A percentile compares a stretch with the other conserved stretches of the same genome.
Conservation (phyloP, 2,888 invertebrate species). For the Nymphalis urticae region DNA sequence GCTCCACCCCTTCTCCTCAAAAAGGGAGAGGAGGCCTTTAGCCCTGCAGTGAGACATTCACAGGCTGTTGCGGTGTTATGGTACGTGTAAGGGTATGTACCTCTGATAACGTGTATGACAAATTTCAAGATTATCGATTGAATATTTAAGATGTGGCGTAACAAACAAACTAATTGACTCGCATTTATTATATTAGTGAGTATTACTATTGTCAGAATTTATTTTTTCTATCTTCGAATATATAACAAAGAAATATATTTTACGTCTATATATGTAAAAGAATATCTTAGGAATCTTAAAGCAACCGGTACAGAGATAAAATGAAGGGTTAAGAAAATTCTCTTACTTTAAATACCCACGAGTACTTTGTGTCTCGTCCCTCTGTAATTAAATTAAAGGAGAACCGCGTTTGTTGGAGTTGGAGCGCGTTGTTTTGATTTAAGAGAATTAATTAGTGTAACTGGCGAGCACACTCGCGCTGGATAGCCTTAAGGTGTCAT, state of each 20-base stretch:
- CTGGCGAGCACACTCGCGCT: slow-evolving; percentile 53
- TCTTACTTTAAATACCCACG: slow-evolving; percentile 50
- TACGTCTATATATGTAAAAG: neutral
- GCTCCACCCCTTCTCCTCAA: too few relatives aligned
- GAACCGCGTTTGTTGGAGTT: slow-evolving; percentile 56
- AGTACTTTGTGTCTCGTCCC: slow-evolving; percentile 62
- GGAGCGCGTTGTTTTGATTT: slow-evolving; percentile 71
- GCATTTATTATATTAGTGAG: too few relatives aligned
- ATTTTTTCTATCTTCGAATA: neutral
- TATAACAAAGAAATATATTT: neutral
- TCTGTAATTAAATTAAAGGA: slow-evolving; percentile 69
- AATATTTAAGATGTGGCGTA: too few relatives aligned
- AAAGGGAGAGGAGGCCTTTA: too few relatives aligned
- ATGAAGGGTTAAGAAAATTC: slow-evolving; percentile 42
- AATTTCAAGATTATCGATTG: too few relatives aligned
- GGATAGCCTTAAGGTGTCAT: slow-evolving; percentile 55
- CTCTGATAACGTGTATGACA: too few relatives aligned
- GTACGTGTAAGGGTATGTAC: too few relatives aligned
- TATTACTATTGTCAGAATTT: too few relatives aligned
- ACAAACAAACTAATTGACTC: too few relatives aligned
- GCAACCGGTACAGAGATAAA: slow-evolving; percentile 10
- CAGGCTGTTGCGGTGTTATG: too few relatives aligned
- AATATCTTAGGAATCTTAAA: slow-evolving; percentile 8
- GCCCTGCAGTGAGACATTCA: too few relatives aligned
- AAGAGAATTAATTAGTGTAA: slow-evolving; percentile 70